Evolutionary conservation across 2,797 vertebrate genomes (phyloP).

Genomic region (Liasis olivaceus): DNA sequence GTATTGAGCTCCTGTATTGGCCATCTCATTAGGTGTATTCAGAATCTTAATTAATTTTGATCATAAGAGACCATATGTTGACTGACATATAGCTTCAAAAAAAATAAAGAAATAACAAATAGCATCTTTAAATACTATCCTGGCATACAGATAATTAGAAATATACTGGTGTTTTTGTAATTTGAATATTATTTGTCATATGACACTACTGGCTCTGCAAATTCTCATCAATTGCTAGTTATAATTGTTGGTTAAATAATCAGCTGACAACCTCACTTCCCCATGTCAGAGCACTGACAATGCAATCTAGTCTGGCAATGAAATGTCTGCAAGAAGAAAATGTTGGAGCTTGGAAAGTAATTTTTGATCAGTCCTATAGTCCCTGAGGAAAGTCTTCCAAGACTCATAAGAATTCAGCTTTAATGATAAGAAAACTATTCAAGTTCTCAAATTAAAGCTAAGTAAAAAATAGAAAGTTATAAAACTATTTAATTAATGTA

Average conservation of each 20-base stretch:
- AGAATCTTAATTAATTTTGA: neutral
- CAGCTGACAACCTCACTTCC: neutral
- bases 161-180: neutral
- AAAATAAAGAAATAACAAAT: neutral
- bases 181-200: neutral
- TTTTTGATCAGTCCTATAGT: neutral
- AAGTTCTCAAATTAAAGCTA: too few relatives aligned
- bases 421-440: neutral
- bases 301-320: neutral
- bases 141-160: neutral
- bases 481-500: neutral
- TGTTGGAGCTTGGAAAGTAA: neutral
- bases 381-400: neutral
- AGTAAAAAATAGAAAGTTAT: too few relatives aligned
- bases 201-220: neutral
- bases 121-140: neutral
- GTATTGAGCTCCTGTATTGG: neutral
- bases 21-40: neutral
- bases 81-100: neutral
- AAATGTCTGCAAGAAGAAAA: neutral
- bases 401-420: neutral
- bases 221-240: neutral
- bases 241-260: neutral
- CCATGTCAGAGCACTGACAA: neutral
- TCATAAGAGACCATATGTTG: neutral